Conservation (phyloP, 2,113 vertebrate genomes). For the Rhizomys pruinosus region DNA sequence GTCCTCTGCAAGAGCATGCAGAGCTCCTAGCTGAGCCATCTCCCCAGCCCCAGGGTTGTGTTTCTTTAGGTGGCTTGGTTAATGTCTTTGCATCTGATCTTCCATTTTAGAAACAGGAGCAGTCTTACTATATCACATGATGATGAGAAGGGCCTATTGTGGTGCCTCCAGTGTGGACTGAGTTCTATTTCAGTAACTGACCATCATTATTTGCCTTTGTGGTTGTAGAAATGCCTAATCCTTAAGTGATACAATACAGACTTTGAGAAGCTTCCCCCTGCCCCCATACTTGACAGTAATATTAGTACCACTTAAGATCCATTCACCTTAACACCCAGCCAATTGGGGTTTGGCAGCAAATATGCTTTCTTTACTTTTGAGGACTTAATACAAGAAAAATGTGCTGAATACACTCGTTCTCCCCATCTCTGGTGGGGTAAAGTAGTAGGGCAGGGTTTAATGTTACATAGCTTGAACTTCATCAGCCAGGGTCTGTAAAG, state of each 20-base stretch:
- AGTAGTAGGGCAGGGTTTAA: neutral
- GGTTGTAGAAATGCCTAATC: neutral
- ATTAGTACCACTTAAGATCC: neutral
- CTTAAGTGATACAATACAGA: neutral
- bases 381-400: neutral
- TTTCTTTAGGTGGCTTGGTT: neutral
- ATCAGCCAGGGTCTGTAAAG: neutral
- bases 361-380: neutral
- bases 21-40: too few relatives aligned
- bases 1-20: too few relatives aligned
- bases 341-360: neutral
- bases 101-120: neutral
- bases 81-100: neutral
- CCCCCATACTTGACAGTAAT: neutral
- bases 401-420: neutral
- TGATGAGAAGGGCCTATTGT: neutral
- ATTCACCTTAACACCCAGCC: neutral
- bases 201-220: neutral
- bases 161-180: neutral
- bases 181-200: neutral
- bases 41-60: too few relatives aligned
- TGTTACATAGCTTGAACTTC: constrained; percentile 10
- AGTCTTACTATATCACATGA: neutral
- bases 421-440: neutral
- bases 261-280: neutral